Base-by-base conservation (phyloP, 2,888 invertebrate species). In the Petrophora chlorosata region DNA sequence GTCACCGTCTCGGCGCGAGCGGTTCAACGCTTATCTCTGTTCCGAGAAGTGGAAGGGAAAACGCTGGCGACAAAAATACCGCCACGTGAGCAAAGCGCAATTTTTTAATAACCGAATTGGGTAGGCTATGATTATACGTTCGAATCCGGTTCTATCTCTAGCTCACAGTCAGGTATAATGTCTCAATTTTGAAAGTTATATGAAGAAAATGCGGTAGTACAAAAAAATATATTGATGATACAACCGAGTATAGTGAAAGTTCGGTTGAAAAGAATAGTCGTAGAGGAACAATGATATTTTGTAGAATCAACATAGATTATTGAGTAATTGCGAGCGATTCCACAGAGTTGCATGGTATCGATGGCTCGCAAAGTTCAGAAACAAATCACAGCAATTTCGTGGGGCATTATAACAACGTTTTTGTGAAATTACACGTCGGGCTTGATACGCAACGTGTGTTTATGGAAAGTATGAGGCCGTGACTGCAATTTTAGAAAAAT, bases 311-410 rank as follows among this genome's bases (percentile, higher is more conserved):
- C 78, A 83, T 70, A 67, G 73, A 64, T 73, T 74, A 78, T 82
- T 79, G 79, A 77, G 84, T 84, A 85, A 85, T 82, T 81, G 77
- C 73, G 75, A 70, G 59, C 73, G 74, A 76, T 74, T 71, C 65
- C 41, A 40, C 47, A 51, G 61, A 63, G 50, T 63, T 58, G 65
- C 59, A 72, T 62, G 49, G 67, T 70, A 79, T 82, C 76, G 79
- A 79, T 72, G 67, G 67, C 73, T 70, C 72, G 70, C 73, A 71
- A 73, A 79, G 70, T 72, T 74, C 73, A 78, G 62, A 75, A 76
- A 75, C 80, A 79, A 85, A 86, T 85, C 80, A 84, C 77, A 79
- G 84, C 82, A 82, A 87, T 88, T 81, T 82, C 68, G 76, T 76
- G 68, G 63, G 65, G 74, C 79, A 79, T 82, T 82, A 83, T 79